Evolutionary conservation across 2,888 invertebrate genomes (phyloP).

Genomic region (Meandrusa payeni): DNA sequence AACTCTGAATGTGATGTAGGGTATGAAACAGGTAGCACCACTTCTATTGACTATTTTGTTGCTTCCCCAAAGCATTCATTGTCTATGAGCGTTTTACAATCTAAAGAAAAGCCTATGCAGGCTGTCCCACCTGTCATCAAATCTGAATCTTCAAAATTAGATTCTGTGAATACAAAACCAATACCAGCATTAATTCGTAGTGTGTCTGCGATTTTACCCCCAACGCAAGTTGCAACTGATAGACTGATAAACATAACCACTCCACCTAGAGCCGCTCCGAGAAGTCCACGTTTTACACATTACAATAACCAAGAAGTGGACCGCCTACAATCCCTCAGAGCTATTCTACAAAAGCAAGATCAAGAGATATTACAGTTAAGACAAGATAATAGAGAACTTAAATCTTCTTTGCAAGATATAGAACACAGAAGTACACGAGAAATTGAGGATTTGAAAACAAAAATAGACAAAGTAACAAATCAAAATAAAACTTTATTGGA

Average conservation of each 20-base stretch:
- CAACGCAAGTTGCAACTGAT: slow-evolving; percentile 63
- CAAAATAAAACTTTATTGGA: slow-evolving; percentile 52
- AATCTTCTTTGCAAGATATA: slow-evolving; percentile 53
- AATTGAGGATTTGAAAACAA: slow-evolving; percentile 52
- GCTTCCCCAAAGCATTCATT: slow-evolving; percentile 49
- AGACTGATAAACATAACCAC: slow-evolving; percentile 63
- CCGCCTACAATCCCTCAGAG: slow-evolving; percentile 55
- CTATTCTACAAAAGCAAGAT: slow-evolving; percentile 65
- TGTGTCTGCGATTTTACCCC: slow-evolving; percentile 66
- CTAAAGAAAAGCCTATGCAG: slow-evolving; percentile 66
- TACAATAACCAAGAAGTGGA: slow-evolving; percentile 49
- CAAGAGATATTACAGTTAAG: slow-evolving; percentile 58
- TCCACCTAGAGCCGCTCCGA: slow-evolving; percentile 61
- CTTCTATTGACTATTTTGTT: slow-evolving; percentile 52
- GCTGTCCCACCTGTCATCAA: slow-evolving; percentile 66
- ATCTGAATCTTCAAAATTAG: slow-evolving; percentile 42
- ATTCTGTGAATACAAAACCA: slow-evolving; percentile 35
- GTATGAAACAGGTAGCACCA: slow-evolving; percentile 67
- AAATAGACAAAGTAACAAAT: slow-evolving; percentile 56
- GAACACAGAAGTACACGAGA: slow-evolving; percentile 51
- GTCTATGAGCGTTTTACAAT: slow-evolving; percentile 47
- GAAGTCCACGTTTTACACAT: slow-evolving; percentile 51
- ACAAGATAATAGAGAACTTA: slow-evolving; percentile 64
- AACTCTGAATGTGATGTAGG: slow-evolving; percentile 60
- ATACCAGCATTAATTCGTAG: slow-evolving; percentile 64